Evolutionary conservation across 2,113 vertebrate species (phyloP), one percentile per base, ranked within the genome.

Genomic region (Sula dactylatra): DNA sequence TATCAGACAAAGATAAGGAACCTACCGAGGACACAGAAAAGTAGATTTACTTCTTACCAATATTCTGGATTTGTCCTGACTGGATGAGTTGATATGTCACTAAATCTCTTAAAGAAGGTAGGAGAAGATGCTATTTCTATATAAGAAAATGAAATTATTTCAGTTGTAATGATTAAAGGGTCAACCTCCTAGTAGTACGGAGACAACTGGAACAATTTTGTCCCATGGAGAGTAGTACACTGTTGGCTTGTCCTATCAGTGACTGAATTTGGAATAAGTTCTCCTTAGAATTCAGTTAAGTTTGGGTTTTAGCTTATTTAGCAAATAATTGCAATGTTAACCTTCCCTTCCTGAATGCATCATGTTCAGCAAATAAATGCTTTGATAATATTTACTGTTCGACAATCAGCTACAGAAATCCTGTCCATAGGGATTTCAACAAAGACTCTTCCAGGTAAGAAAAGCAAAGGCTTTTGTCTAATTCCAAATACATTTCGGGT

Each of bases 401-500:
- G 42, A 96, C 91, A 88, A 80, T 82, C 74, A 58, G 34, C 36
- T 74, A 74, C 45, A 95, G 96, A 96, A 93, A 52, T 83, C 55
- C 74, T 93, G 14, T 82, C 81, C 73, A 78, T 2, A 64, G 62
- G 92, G 62, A 74, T 92, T 84, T 85, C 93, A 94, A 50, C 56
- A 69, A 88, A 82, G 50, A 85, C 45, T 91, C 91, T 95, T 96
- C 90, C 88, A 97, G 88, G 32, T 87, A 97, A 97, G 94, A 98
- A 98, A 90, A 96, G 80, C 52, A 94, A 66, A 95, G 70, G 73
- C 52, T 81, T 78, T 82, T 10, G 20, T 74, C 90, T 96, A 94
- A 96, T 70, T 97, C 81, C 86, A 95, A 94, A 94, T 52, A 38
- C 31, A 66, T 90, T 97, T 94, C 50, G 90, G 65, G 18, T 18